These are phyloP conservation scores for Enteromius thamalakanensis DNA, from an alignment of 2,797 vertebrate genomes.

Conservation along the genomic window DNA sequence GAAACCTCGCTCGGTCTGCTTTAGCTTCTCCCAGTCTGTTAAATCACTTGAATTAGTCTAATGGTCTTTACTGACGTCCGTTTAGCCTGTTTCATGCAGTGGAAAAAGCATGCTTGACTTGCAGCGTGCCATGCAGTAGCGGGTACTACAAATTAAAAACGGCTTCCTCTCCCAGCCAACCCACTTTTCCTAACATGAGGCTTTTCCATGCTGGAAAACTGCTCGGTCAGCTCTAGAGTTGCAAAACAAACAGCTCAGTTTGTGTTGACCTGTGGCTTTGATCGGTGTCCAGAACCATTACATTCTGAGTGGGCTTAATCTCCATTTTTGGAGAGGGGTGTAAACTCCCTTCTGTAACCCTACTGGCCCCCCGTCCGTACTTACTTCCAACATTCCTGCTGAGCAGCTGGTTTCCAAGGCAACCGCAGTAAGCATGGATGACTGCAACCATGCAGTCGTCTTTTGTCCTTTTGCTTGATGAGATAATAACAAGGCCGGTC, in stretches of 20 bases:
- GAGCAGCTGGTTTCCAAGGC: conserved; percentile 61
- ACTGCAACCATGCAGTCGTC: conserved; percentile 35
- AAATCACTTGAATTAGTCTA: conserved; percentile 56
- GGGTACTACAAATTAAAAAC: conserved; percentile 52
- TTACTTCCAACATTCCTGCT: conserved; percentile 55
- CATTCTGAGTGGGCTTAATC: conserved; percentile 50
- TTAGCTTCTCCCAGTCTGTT: conserved; percentile 46
- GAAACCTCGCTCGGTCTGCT: conserved; percentile 50
- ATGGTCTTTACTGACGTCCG: conserved; percentile 62
- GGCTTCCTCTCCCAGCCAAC: conserved; percentile 46
- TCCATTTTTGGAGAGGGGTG: conserved; percentile 43
- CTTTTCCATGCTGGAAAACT: conserved; percentile 41
- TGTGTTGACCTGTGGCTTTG: conserved; percentile 50
- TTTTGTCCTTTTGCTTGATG: conserved; percentile 54
- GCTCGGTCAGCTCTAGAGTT: conserved; percentile 44
- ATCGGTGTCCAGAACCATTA: conserved; percentile 45
- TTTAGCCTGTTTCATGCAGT: conserved; percentile 60
- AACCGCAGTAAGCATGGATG: conserved; percentile 54
- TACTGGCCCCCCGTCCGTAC: not conserved
- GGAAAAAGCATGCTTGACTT: conserved; percentile 58
- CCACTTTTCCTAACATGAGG: conserved; percentile 26
- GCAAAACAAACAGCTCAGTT: conserved; percentile 45
- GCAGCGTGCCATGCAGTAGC: conserved; percentile 50
- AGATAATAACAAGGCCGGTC: conserved; percentile 59
- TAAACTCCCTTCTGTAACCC: not conserved